Conservation (phyloP, 1,140 invertebrate genomes). For the Heliconius eleuchia region DNA sequence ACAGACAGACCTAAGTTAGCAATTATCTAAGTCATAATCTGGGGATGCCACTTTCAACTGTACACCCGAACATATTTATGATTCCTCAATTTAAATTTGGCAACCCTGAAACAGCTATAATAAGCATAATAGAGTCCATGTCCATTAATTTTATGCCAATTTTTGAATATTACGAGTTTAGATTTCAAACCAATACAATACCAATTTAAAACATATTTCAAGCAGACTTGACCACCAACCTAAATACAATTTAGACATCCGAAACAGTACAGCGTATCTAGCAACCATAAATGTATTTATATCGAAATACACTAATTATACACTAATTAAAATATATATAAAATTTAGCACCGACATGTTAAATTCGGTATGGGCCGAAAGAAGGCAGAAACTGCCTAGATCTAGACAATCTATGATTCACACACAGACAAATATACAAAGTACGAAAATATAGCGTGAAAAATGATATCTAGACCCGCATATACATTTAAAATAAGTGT, state of each 20-base stretch:
- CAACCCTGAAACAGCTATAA: neutral
- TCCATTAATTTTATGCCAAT: neutral
- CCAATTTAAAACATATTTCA: too few species aligned
- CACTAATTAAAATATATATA: neutral
- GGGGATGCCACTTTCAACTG: neutral
- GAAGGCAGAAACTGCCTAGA: neutral
- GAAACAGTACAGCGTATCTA: neutral
- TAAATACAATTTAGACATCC: neutral
- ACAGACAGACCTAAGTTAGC: neutral
- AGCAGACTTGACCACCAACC: neutral
- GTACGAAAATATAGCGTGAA: slow-evolving; percentile 4
- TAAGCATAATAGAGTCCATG: neutral
- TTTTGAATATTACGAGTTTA: neutral
- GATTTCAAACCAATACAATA: too few species aligned
- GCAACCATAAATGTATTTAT: neutral
- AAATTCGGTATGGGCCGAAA: neutral
- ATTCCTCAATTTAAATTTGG: neutral
- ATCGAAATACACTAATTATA: neutral
- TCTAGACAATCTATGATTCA: neutral
- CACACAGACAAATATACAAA: neutral
- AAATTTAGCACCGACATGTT: neutral
- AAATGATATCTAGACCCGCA: neutral
- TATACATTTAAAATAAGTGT: neutral
- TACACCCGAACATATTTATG: neutral
- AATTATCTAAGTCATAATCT: neutral